A percentile compares a stretch with the other conserved stretches of the same genome.
These are phyloP conservation scores for Nomada ferruginata DNA, from an alignment of 2,888 invertebrate genomes.

Conservation along the genomic window DNA sequence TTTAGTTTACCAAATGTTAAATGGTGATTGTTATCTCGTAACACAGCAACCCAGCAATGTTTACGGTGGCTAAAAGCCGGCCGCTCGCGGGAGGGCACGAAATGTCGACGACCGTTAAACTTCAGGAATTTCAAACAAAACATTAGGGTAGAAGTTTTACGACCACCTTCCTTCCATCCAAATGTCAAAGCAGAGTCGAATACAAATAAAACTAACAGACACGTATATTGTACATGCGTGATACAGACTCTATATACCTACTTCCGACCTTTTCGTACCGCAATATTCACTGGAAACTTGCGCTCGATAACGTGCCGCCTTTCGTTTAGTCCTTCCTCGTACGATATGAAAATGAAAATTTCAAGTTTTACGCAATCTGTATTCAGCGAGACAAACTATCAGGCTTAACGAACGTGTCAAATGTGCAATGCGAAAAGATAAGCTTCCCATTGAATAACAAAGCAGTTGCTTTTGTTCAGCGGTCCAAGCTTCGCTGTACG, in stretches of 20 bases:
- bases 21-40: conserved; percentile 21
- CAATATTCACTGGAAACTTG: not conserved
- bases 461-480: conserved; percentile 16
- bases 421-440: conserved; percentile 23
- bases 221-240: not conserved
- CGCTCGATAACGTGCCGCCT: not conserved
- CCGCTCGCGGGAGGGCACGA: conserved; percentile 26
- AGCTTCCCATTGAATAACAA: conserved; percentile 25
- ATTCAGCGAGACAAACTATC: not conserved
- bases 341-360: conserved; percentile 17
- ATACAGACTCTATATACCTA: conserved; percentile 1
- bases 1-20: not conserved
- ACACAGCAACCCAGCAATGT: conserved; percentile 34
- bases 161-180: conserved; percentile 37
- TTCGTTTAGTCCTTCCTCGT: not conserved
- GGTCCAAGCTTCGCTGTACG: not conserved
- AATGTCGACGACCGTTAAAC: conserved; percentile 52
- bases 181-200: conserved; percentile 46
- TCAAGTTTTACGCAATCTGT: not conserved
- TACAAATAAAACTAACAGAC: conserved; percentile 32
- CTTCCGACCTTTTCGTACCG: conserved; percentile 30
- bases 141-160: conserved; percentile 46
- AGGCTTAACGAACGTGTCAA: conserved; percentile 4
- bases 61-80: conserved; percentile 31
- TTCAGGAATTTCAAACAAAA: conserved; percentile 51